These are phyloP conservation scores for Drosophila subsilvestris DNA, from an alignment of 2,888 invertebrate species.

Conservation along the genomic window DNA sequence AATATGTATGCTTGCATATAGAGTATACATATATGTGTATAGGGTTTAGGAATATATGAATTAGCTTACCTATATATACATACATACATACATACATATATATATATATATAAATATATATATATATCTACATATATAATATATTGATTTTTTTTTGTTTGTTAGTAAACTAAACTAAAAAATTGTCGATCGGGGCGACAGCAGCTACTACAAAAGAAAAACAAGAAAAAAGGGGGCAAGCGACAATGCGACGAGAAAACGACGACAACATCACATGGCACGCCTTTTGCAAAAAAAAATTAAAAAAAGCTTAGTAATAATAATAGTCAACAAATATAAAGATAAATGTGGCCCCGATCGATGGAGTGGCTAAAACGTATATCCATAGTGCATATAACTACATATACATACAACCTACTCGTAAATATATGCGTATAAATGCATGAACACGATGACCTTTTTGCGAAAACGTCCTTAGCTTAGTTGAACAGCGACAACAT, in stretches of 20 bases:
- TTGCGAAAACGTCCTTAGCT: slow-evolving; percentile 80
- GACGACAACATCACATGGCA: slow-evolving; percentile 51
- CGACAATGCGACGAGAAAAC: slow-evolving; percentile 44
- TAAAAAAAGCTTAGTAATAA: slow-evolving; percentile 62
- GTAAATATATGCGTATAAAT: slow-evolving; percentile 22
- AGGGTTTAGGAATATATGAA: slow-evolving; percentile 56
- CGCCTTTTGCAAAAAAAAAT: slow-evolving; percentile 47
- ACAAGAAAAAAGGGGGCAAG: slow-evolving; percentile 50
- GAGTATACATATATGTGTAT: slow-evolving; percentile 56
- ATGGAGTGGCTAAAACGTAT: slow-evolving; percentile 38
- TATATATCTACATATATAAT: slow-evolving; percentile 26
- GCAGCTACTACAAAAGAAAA: slow-evolving; percentile 54
- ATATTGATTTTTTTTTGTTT: slow-evolving; percentile 35
- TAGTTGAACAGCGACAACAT: slow-evolving; percentile 54
- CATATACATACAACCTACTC: slow-evolving; percentile 16
- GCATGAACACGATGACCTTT: slow-evolving; percentile 72
- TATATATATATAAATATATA: slow-evolving; percentile 18
- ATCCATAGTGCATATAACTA: slow-evolving; percentile 23
- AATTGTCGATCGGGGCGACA: slow-evolving; percentile 30
- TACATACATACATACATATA: slow-evolving; percentile 23
- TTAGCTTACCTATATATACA: slow-evolving; percentile 36
- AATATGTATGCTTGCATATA: slow-evolving; percentile 30
- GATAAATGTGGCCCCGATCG: slow-evolving; percentile 27
- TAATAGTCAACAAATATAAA: slow-evolving; percentile 64
- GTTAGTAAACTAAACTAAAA: slow-evolving; percentile 36